Base-by-base conservation (phyloP, 2,113 vertebrate genomes). In the Menidia beryllina region DNA sequence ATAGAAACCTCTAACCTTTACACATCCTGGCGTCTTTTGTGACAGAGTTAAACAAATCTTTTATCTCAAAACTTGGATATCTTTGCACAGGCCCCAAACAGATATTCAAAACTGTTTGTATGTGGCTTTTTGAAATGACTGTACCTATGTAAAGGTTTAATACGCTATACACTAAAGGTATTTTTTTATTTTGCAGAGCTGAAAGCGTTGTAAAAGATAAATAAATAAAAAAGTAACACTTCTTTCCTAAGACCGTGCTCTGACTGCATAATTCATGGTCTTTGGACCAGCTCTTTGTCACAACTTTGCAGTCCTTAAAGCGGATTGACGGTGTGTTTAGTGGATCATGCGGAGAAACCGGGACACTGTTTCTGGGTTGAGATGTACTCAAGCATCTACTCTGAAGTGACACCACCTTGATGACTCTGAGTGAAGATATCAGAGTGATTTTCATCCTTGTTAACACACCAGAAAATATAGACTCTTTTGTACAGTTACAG, bases 261-360 rank as follows among this genome's bases (percentile, higher is more conserved):
- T 53, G 52, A n/a, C 27, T 61, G 55, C 52, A 54, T 21, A 47
- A 26, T 71, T 34, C 38, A 56, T 27, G 49, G 48, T 24, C 25
- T 56, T 36, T 10, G 26, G 21, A 65, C 47, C 27, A 47, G 21
- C 49, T 56, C n/a, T 52, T 27, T 39, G 27, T 47, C 43, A 34
- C 19, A 51, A 36, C 20, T 70, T 65, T 48, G n/a, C 23, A 26
- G 23, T 50, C 17, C 48, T 23, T 61, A 11, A 27, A 49, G 61
- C 60, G 59, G 20, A 24, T 51, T 55, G 41, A 38, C 69, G 38
- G 41, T 2, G 6, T 34, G 39, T 52, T 62, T 17, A 48, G 50
- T 39, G 20, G 43, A 34, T 61, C 30, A 41, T 48, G n/a, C 39
- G 24, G 41, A 51, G 52, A 21, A 70, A 49, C 26, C 19, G 4